These are phyloP conservation scores for Drosophila ercepeae DNA, from an alignment of 1,140 invertebrate genomes.

Conservation along the genomic window DNA sequence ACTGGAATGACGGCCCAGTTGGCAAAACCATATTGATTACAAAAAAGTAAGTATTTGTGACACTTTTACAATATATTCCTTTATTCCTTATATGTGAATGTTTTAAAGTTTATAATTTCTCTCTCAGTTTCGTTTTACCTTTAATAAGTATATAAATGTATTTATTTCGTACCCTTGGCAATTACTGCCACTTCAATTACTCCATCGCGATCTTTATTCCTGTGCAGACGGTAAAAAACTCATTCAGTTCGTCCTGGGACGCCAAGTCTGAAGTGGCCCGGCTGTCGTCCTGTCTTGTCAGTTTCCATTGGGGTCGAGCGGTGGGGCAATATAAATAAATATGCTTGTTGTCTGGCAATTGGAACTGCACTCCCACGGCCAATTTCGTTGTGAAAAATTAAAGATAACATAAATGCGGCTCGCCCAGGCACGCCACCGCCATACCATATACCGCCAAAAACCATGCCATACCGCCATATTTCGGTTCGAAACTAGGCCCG, in stretches of 20 bases:
- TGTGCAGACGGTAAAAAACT: constrained; percentile 1
- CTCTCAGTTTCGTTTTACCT: no score
- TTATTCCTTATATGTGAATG: no score
- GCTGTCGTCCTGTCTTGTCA: constrained; percentile 37
- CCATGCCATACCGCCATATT: constrained; percentile 7
- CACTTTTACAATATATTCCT: no score
- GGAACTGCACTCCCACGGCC: constrained; percentile 71
- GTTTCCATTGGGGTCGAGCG: constrained; percentile 35
- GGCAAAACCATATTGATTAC: no score
- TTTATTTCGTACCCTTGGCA: background rate
- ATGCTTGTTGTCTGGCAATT: constrained; percentile 68
- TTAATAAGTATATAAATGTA: no score
- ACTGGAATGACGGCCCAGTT: background rate
- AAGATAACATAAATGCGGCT: constrained; percentile 78
- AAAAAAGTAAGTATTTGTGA: no score
- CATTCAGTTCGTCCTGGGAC: background rate
- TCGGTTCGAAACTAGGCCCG: constrained; percentile 15
- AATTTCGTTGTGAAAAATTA: constrained; percentile 76
- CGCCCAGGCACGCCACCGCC: constrained; percentile 60
- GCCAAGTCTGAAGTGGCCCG: constrained; percentile 4
- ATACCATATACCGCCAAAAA: constrained; percentile 34
- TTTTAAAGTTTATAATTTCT: no score
- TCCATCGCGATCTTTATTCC: background rate
- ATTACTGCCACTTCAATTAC: background rate
- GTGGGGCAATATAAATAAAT: constrained; percentile 60